phyloP scores from a whole-genome alignment of 2,113 vertebrate species.

The Carassius auratus region DNA sequence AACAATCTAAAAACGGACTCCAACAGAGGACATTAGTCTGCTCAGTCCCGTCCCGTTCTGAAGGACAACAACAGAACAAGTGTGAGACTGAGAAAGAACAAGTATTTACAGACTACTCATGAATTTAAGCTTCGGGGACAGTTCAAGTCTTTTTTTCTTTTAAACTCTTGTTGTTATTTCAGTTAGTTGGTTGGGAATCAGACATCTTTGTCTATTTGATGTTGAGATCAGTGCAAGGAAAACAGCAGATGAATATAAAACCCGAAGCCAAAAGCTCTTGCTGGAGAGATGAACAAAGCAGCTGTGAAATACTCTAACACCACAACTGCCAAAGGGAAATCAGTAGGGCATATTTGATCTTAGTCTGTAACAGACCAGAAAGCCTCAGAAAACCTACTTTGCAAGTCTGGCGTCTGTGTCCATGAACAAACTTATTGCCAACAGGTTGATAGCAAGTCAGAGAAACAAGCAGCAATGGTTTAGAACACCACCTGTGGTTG shows the following conservation, averaged over 20 bases:
- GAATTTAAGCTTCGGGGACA: neutral
- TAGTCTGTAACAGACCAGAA: neutral
- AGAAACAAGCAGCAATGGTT: neutral
- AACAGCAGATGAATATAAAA: neutral
- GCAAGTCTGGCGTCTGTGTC: neutral
- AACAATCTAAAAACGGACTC: neutral
- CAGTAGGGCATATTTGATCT: neutral
- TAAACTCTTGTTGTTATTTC: neutral
- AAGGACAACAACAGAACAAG: neutral
- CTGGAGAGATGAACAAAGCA: neutral
- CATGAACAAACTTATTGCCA: constrained; percentile 1
- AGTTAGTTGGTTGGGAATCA: constrained; percentile 15
- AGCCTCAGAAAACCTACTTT: neutral
- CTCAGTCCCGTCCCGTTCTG: neutral
- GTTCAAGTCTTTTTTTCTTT: neutral
- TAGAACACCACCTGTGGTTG: constrained; percentile 16
- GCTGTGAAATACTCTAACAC: neutral
- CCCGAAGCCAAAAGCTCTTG: neutral
- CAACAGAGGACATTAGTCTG: neutral
- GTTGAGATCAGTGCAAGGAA: constrained; percentile 15
- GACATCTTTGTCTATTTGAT: constrained; percentile 4
- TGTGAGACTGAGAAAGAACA: neutral
- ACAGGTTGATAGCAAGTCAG: neutral
- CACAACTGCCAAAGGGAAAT: neutral
- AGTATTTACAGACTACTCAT: neutral